phyloP scores from a whole-genome alignment of 2,888 invertebrate species.

The Anthophora plumipes region DNA sequence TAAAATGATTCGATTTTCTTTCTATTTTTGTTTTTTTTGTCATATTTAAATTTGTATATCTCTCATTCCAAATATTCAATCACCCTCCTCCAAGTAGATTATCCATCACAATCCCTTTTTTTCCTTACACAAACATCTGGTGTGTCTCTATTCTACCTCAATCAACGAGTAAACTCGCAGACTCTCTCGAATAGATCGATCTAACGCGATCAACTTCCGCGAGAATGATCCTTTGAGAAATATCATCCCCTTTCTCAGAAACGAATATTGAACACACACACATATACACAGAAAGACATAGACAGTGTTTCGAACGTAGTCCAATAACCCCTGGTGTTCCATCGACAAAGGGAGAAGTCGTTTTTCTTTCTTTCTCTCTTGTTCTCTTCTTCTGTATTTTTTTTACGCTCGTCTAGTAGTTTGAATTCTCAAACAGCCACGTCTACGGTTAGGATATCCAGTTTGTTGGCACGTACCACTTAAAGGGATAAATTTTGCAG shows the following conservation, averaged over 20 bases:
- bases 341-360: neutral
- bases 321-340: conserved; percentile 10
- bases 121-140: conserved; percentile 6
- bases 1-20: no score
- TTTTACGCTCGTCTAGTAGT: conserved; percentile 1
- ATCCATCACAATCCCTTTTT: conserved; percentile 47
- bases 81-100: conserved; percentile 24
- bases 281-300: no score
- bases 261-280: no score
- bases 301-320: neutral
- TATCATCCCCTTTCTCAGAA: neutral
- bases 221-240: neutral
- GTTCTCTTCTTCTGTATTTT: no score
- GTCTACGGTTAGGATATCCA: conserved; percentile 7
- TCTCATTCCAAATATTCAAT: conserved; percentile 5
- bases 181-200: neutral
- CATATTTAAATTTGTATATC: conserved; percentile 35
- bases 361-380: neutral
- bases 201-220: neutral
- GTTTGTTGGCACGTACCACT: conserved; percentile 63
- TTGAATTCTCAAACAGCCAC: conserved; percentile 51
- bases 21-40: no score
- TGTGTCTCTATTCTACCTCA: neutral
- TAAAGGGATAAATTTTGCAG: conserved; percentile 57
- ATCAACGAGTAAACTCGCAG: neutral